Evolutionary conservation across 2,888 invertebrate species (phyloP), one percentile per base, ranked within the genome.

Genomic region (Acanthosoma haemorrhoidale): DNA sequence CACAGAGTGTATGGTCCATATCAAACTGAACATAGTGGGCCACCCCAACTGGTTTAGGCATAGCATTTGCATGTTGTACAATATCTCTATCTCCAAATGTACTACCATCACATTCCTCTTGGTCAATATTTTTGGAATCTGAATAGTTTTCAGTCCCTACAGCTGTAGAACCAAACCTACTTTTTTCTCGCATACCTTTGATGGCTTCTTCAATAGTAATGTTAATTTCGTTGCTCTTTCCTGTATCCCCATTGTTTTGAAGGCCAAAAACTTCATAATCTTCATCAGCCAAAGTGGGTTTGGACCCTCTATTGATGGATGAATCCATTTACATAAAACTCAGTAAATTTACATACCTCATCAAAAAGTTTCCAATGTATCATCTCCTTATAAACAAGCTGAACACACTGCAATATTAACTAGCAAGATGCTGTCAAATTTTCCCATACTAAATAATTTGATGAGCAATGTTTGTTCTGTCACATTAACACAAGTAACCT

Each of bases 311-410:
- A 36, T 2, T 61, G 21, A n/a, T 61, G 36, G 61, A 61, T 21
- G 21, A 36, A 61, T 61, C 61, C 61, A 61, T 61, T 61, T 61
- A 61, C 61, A 61, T 38, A 21, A 36, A 61, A 21, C 51, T 51
- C 29, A 25, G 25, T 51, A 21, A n/a, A 51, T 29, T 21, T 51
- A 51, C 51, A 51, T 25, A 21, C 51, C 29, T 51, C 51, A 51
- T 51, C 25, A 51, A 51, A 51, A 51, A 51, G n/a, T n/a, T 13
- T 51, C 51, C 25, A 51, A 51, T 51, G 25, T 29, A 51, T 16
- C 51, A 51, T 51, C 51, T 51, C 51, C 51, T 51, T 29, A 51
- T 25, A 13, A 51, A 51, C 51, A 25, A 51, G 21, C n/a, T n/a
- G n/a, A 51, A 51, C 21, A 51, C n/a, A 51, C 29, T 51, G 21